Evolutionary conservation across 2,113 vertebrate genomes (phyloP).

Genomic region (Hippopotamus amphibius): DNA sequence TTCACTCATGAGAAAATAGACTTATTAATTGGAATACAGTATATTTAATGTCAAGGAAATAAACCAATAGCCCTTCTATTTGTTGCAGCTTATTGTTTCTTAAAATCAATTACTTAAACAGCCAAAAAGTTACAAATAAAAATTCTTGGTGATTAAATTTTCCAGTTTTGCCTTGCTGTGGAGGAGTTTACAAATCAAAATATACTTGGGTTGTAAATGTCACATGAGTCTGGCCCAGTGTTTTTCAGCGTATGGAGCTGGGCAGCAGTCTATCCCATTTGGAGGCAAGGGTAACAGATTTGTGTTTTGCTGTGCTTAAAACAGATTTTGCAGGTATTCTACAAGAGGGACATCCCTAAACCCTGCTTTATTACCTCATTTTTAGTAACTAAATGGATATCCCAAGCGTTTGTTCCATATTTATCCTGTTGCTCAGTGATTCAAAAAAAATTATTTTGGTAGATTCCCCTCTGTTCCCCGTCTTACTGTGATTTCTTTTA

Average conservation of each 20-base stretch:
- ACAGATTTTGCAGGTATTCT: neutral
- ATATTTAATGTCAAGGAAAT: constrained; percentile 7
- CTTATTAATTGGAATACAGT: constrained; percentile 31
- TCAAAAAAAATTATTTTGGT: neutral
- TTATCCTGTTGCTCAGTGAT: neutral
- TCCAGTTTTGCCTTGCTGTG: neutral
- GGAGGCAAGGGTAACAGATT: neutral
- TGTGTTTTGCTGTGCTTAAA: neutral
- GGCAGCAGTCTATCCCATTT: neutral
- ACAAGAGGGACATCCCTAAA: neutral
- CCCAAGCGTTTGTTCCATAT: neutral
- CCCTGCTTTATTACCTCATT: neutral
- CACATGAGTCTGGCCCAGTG: neutral
- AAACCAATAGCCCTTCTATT: neutral
- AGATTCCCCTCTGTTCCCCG: neutral
- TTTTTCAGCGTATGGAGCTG: neutral
- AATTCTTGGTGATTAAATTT: neutral
- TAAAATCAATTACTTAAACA: neutral
- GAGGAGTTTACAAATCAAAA: constrained; percentile 9
- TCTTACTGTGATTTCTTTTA: neutral
- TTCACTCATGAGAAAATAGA: constrained; percentile 10
- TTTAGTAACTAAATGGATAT: neutral
- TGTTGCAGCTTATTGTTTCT: constrained; percentile 29
- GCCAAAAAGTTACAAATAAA: constrained; percentile 16
- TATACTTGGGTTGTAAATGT: neutral